Percentiles rank a stretch among this genome's conserved stretches.
Conservation (phyloP, 2,888 invertebrate species). For the Perizoma affinitatum region DNA sequence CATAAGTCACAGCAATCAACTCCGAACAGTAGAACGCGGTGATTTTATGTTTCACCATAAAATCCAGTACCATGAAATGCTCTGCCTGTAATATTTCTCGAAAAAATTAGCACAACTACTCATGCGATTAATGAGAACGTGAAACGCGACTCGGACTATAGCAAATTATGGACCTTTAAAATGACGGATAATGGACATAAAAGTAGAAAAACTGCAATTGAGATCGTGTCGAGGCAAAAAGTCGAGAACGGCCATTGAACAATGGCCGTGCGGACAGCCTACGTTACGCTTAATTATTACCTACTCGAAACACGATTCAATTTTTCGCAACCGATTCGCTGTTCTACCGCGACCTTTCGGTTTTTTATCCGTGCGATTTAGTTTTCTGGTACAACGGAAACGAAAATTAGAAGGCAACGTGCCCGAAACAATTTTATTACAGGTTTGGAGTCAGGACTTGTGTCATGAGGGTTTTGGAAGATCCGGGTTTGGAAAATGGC, state of each 20-base stretch:
- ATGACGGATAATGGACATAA: constrained; percentile 66
- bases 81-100: constrained; percentile 68
- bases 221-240: constrained; percentile 70
- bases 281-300: constrained; percentile 74
- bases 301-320: constrained; percentile 70
- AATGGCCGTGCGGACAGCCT: constrained; percentile 53
- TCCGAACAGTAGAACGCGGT: constrained; percentile 57
- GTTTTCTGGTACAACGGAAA: constrained; percentile 66
- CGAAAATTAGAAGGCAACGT: constrained; percentile 57
- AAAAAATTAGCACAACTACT: constrained; percentile 80
- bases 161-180: constrained; percentile 72
- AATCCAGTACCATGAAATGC: constrained; percentile 72
- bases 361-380: constrained; percentile 57
- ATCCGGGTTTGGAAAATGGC: too few relatives aligned
- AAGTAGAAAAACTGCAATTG: constrained; percentile 63
- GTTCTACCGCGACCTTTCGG: constrained; percentile 49
- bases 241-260: constrained; percentile 47
- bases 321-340: constrained; percentile 48
- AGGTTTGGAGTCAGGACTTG: constrained; percentile 10
- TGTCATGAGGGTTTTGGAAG: not conserved
- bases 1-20: constrained; percentile 62
- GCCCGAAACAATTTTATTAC: constrained; percentile 67
- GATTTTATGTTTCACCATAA: constrained; percentile 68
- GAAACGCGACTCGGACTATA: constrained; percentile 73
- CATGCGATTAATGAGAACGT: constrained; percentile 80